Base-by-base conservation (phyloP, 1,140 invertebrate species). In the Nasonia vitripennis region DNA sequence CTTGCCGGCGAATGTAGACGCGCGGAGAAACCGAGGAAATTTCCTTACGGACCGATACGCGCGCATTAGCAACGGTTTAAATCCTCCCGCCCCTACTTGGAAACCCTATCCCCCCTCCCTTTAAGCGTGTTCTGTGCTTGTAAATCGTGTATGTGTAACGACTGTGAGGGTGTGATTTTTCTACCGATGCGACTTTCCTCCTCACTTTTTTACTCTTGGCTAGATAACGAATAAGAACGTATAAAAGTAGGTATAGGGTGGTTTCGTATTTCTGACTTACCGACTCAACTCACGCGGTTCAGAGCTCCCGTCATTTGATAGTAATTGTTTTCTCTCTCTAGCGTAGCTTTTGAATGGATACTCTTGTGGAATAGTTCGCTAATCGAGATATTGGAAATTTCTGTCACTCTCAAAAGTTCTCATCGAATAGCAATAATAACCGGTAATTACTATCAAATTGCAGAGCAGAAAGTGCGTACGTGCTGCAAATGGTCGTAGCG, bases 21-120 rank as follows among this genome's bases (percentile, higher is more conserved):
- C 81, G 45, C 80, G 80, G 20, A 41, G 37, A 23, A 81, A 37
- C 12, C 79, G 70, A 73, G 48, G 51, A 75, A 62, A 83, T 75
- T 68, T 34, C 34, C 81, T 83, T 62, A 71, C 74, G 34, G 73
- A 71, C 48, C 71, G 51, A 75, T 67, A 62, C 51, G 37, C 75
- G 83, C 83, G 83, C 83, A 71, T 84, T 51, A 84, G 74, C 75
- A 20, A 67, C 82, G 74, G 55, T 78, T 41, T 67, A 48, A 23
- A 78, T 68, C 23, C 20, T 48, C 45, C 70, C 23, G 41, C n/a
- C 31, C 80, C 41, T 37, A 11, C 10, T n/a, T 45, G 31, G 12
- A 31, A 70, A 11, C 67, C 79, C 67, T 48, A 17, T 20, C 2
- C 73, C 20, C 20, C 27, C 6, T 2, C 34, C 73, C 41, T 37